phyloP scores from a whole-genome alignment of 2,888 invertebrate species.

The Patella caerulea region DNA sequence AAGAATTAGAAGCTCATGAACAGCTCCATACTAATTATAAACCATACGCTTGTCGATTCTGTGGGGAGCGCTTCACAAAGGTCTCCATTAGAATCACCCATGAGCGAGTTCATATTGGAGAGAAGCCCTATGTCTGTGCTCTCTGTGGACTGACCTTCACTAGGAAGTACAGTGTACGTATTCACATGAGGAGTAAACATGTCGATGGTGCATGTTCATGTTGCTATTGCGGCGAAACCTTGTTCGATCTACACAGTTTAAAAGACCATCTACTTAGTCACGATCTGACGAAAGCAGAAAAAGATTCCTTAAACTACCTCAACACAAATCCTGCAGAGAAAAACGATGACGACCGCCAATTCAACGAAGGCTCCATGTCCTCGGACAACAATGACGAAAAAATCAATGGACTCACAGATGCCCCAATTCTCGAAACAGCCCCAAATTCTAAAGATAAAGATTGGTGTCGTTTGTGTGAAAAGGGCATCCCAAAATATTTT shows the following conservation, averaged over 20 bases:
- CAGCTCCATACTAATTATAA: conserved; percentile 56
- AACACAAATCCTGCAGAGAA: conserved; percentile 8
- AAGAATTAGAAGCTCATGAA: conserved; percentile 53
- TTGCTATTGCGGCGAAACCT: conserved; percentile 53
- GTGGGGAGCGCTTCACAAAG: conserved; percentile 55
- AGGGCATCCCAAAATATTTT: conserved; percentile 59
- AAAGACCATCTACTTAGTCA: conserved; percentile 53
- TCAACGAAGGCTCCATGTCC: conserved; percentile 34
- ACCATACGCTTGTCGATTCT: conserved; percentile 58
- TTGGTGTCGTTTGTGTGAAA: conserved; percentile 59
- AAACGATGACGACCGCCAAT: conserved; percentile 36
- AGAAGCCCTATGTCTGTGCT: conserved; percentile 49
- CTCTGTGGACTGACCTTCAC: conserved; percentile 56
- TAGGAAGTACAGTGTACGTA: conserved; percentile 51
- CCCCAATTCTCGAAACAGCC: conserved; percentile 15
- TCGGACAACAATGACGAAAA: conserved; percentile 25
- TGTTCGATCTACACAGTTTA: conserved; percentile 46
- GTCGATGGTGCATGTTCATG: conserved; percentile 57
- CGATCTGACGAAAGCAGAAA: conserved; percentile 46
- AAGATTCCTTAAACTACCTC: conserved; percentile 49
- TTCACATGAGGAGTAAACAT: conserved; percentile 55
- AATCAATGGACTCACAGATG: conserved; percentile 12
- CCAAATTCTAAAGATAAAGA: conserved; percentile 46
- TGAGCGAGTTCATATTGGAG: conserved; percentile 47
- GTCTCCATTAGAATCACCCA: conserved; percentile 52